Percentiles rank a stretch among this genome's conserved stretches.
Conservation (phyloP, 37 sponge, comb jelly and placozoan genomes). For the Corticium candelabrum region DNA sequence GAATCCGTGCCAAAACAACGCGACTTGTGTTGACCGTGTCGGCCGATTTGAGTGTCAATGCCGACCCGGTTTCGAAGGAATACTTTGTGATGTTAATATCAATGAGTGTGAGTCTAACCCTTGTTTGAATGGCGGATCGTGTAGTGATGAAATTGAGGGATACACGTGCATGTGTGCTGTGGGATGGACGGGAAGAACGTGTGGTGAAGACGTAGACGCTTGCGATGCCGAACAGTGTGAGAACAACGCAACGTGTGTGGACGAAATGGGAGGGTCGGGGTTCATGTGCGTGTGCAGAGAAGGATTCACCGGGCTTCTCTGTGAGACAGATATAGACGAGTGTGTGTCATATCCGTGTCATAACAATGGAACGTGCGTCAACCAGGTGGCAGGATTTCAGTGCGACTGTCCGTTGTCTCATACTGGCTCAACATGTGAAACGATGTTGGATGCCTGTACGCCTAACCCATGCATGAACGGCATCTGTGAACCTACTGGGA, state of each 20-base stretch:
- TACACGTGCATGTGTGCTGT: background rate
- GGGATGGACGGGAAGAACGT: background rate
- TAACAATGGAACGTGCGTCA: conserved; percentile 21
- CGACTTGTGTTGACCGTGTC: too few species aligned
- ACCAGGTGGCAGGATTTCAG: background rate
- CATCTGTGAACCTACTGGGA: background rate
- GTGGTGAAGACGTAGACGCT: background rate
- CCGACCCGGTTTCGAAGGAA: background rate
- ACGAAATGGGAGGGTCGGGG: background rate
- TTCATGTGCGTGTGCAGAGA: background rate
- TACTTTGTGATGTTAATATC: background rate
- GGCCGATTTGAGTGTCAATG: background rate
- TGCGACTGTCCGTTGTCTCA: conserved; percentile 15
- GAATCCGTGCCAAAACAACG: too few species aligned
- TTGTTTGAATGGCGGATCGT: background rate
- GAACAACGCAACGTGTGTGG: conserved; percentile 1
- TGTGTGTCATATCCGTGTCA: background rate
- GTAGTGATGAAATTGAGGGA: background rate
- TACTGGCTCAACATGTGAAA: background rate
- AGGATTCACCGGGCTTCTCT: background rate
- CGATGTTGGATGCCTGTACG: background rate
- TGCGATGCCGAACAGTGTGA: background rate
- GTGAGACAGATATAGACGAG: background rate
- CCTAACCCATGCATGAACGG: conserved; percentile 16
- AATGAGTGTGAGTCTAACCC: background rate